Percentiles rank a stretch among this genome's conserved stretches.
These are phyloP conservation scores for Apis laboriosa DNA, from an alignment of 1,140 invertebrate genomes.

Conservation along the genomic window DNA sequence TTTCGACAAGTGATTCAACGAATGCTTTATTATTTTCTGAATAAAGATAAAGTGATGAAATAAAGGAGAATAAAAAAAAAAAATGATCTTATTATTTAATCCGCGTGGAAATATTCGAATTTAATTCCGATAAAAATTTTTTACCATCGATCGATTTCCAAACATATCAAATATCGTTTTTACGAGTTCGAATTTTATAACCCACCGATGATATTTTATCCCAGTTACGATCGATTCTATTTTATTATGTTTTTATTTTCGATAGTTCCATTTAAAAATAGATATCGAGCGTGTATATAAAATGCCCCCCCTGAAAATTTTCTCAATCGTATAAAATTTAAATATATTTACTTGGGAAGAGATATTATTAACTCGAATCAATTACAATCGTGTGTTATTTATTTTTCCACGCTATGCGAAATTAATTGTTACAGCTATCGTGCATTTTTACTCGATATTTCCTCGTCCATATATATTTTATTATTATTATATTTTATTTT, in stretches of 20 bases:
- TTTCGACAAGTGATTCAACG: too few species aligned
- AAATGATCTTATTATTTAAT: neutral
- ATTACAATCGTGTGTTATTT: neutral
- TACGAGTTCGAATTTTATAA: neutral
- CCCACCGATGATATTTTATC: neutral
- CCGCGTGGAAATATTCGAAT: neutral
- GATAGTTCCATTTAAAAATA: neutral
- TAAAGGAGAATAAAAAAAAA: neutral
- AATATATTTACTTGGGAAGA: neutral
- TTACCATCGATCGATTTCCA: neutral
- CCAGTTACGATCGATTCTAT: neutral
- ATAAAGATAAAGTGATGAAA: too few species aligned
- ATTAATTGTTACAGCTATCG: neutral
- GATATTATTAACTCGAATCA: neutral
- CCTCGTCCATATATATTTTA: neutral
- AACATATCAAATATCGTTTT: slow-evolving; percentile 1
- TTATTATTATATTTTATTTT: neutral
- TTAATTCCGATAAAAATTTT: slow-evolving; percentile 19
- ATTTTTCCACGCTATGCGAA: neutral
- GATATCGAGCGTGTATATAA: neutral
- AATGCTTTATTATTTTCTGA: too few species aligned
- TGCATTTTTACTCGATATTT: neutral
- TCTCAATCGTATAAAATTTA: neutral
- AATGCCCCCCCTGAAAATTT: neutral
- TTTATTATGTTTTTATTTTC: neutral